Conservation (phyloP, 2,113 vertebrate species). For the Sylvilagus bachmani region DNA sequence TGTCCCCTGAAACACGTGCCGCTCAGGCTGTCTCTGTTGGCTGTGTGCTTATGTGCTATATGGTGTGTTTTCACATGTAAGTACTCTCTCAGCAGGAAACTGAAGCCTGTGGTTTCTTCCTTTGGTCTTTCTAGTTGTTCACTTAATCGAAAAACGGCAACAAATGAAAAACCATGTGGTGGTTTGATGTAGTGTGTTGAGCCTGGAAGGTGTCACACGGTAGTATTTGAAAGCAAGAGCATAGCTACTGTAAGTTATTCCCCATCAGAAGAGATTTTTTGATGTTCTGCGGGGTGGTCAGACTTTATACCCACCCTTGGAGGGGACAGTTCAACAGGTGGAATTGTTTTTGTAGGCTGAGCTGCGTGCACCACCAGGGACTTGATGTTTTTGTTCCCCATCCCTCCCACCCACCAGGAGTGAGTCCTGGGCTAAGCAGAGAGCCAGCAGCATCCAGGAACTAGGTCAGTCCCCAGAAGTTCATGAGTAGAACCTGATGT, state of each 20-base stretch:
- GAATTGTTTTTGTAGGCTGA: slow-evolving; percentile 2
- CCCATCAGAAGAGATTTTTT: not conserved
- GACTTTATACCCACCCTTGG: not conserved
- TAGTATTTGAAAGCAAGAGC: not conserved
- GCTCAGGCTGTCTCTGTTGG: not conserved
- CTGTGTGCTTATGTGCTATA: not conserved
- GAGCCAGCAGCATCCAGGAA: not conserved
- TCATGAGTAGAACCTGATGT: not conserved
- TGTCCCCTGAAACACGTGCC: not conserved
- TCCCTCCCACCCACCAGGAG: not conserved
- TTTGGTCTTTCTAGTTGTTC: not conserved
- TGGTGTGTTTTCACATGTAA: not conserved
- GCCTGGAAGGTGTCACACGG: not conserved
- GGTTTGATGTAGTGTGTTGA: not conserved
- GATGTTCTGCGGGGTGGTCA: not conserved
- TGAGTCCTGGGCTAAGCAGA: not conserved
- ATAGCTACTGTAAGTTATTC: not conserved
- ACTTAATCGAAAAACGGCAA: not conserved
- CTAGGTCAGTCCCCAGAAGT: not conserved
- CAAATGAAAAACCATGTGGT: not conserved
- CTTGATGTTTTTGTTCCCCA: not conserved
- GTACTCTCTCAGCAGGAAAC: not conserved
- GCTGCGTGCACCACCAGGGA: not conserved
- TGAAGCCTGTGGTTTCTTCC: not conserved
- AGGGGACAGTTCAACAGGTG: no score